phyloP scores from a whole-genome alignment of 2,113 vertebrate species.

The Spermophilus dauricus region DNA sequence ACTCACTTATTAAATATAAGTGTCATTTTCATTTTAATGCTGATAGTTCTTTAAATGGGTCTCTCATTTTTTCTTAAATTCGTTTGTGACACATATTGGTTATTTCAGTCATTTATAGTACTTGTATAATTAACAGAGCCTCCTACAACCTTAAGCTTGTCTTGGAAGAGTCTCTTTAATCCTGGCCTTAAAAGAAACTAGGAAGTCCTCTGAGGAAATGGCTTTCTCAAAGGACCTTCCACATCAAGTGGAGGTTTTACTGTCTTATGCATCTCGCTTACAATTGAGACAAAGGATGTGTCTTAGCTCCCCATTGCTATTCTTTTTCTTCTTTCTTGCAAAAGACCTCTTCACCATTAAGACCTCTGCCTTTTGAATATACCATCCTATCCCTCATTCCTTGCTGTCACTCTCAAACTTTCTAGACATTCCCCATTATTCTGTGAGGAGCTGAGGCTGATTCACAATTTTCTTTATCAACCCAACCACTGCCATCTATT shows the following conservation, averaged over 20 bases:
- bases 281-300: background rate
- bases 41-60: background rate
- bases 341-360: background rate
- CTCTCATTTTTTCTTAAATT: background rate
- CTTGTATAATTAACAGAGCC: background rate
- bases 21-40: background rate
- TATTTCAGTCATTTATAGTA: background rate
- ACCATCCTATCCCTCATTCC: background rate
- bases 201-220: background rate
- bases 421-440: background rate
- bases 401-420: background rate
- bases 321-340: background rate
- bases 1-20: constrained; percentile 11
- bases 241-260: background rate
- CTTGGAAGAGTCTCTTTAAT: background rate
- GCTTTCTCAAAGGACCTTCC: background rate
- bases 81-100: background rate
- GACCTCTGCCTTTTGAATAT: background rate
- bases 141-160: background rate
- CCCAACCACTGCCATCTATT: background rate
- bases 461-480: background rate
- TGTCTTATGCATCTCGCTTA: background rate
- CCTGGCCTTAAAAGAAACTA: background rate
- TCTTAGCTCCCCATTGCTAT: background rate
- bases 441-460: background rate